Conservation (phyloP, 2,113 vertebrate genomes). For the Phrynosoma platyrhinos region DNA sequence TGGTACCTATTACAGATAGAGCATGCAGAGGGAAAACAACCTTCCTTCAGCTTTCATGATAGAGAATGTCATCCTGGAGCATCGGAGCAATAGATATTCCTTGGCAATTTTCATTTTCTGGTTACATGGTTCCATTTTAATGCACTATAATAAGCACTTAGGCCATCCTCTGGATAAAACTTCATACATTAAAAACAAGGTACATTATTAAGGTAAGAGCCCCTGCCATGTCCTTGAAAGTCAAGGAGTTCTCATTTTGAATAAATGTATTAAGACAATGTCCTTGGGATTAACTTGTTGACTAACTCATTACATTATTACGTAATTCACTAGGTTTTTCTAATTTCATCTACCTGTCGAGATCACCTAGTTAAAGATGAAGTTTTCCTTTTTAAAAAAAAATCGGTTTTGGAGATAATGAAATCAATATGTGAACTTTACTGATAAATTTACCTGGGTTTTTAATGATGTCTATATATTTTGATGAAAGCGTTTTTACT, state of each 20-base stretch:
- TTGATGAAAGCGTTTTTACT: too few species aligned
- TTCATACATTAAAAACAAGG: slow-evolving; percentile 24
- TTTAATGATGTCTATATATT: too few species aligned
- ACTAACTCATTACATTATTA: too few species aligned
- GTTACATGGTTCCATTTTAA: not conserved
- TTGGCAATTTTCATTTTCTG: slow-evolving; percentile 46
- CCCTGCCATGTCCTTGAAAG: slow-evolving; percentile 7
- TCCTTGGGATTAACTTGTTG: too few species aligned
- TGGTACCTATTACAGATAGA: slow-evolving; percentile 47
- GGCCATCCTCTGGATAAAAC: slow-evolving; percentile 15
- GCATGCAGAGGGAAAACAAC: slow-evolving; percentile 39
- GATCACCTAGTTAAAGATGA: too few species aligned
- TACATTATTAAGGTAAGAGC: too few species aligned
- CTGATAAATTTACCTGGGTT: too few species aligned
- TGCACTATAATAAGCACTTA: slow-evolving; percentile 10
- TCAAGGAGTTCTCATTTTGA: slow-evolving; percentile 5
- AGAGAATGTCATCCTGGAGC: slow-evolving; percentile 17
- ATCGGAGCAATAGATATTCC: slow-evolving; percentile 11
- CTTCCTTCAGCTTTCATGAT: slow-evolving; percentile 31
- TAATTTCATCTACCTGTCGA: too few species aligned
- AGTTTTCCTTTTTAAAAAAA: too few species aligned
- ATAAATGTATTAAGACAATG: not conserved
- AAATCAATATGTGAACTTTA: too few species aligned
- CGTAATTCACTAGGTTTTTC: too few species aligned
- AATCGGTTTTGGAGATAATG: too few species aligned